These are phyloP conservation scores for Lissocephala sabroskyi DNA, from an alignment of 2,888 invertebrate species.

Conservation along the genomic window DNA sequence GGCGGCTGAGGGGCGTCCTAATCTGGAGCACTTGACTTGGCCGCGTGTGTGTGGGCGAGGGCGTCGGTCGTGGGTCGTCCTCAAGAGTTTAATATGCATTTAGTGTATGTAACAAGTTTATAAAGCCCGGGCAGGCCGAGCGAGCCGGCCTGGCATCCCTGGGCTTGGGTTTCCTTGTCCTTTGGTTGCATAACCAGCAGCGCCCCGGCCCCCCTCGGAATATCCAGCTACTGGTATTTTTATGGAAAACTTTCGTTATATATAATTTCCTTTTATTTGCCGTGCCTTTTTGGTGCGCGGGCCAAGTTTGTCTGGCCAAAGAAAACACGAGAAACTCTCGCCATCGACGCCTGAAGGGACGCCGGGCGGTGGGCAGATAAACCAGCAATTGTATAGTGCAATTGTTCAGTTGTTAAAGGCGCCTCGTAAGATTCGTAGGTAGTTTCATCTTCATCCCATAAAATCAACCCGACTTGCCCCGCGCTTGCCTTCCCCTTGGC, in stretches of 20 bases:
- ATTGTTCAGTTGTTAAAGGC: no score
- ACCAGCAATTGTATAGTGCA: conserved; percentile 7
- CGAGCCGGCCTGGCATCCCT: neutral
- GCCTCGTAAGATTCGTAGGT: conserved; percentile 1
- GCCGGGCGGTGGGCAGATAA: conserved; percentile 1
- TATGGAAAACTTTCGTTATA: no score
- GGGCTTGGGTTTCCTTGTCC: no score
- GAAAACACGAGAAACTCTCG: neutral
- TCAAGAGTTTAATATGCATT: conserved; percentile 62
- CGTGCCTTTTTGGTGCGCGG: no score
- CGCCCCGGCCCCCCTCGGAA: no score
- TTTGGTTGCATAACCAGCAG: no score
- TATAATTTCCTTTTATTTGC: no score
- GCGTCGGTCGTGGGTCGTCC: conserved; percentile 5
- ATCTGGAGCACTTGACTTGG: conserved; percentile 51
- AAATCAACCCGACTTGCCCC: no score
- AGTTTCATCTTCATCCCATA: conserved; percentile 3
- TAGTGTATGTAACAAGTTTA: conserved; percentile 58
- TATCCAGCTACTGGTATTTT: no score
- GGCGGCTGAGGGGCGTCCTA: conserved; percentile 27
- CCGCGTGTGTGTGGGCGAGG: conserved; percentile 30
- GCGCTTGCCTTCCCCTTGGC: no score
- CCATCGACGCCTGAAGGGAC: no score
- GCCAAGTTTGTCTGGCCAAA: conserved; percentile 4
- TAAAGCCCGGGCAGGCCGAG: neutral